Percentiles rank a stretch among this genome's conserved stretches.
Conservation (phyloP, 1,140 invertebrate species). For the Hetaerina americana region DNA sequence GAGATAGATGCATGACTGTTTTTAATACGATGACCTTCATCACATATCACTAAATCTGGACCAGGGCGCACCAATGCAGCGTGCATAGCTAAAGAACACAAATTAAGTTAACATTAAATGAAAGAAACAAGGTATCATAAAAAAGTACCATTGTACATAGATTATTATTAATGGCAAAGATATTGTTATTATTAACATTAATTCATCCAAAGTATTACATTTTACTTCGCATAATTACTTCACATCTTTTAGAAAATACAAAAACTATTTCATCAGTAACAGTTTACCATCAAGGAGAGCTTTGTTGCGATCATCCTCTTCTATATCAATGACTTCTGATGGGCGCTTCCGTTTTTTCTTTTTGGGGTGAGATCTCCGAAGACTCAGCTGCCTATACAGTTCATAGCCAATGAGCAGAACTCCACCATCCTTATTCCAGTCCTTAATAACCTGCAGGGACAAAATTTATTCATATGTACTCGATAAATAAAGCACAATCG, state of each 20-base stretch:
- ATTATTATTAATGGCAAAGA: not conserved
- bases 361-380: constrained; percentile 36
- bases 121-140: too few relatives aligned
- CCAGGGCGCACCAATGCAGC: constrained; percentile 78
- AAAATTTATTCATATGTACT: too few relatives aligned
- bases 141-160: too few relatives aligned
- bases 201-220: too few relatives aligned
- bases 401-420: constrained; percentile 97
- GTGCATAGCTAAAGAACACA: constrained; percentile 55
- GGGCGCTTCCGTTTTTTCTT: constrained; percentile 40
- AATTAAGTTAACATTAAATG: not conserved
- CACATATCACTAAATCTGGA: constrained; percentile 88
- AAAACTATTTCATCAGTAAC: not conserved
- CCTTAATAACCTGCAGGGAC: constrained; percentile 39
- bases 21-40: constrained; percentile 94
- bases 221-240: too few relatives aligned
- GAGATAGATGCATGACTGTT: constrained; percentile 90
- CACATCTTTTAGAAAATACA: too few relatives aligned
- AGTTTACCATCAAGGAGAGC: constrained; percentile 60
- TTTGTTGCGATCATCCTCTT: constrained; percentile 66
- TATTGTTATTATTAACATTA: too few relatives aligned
- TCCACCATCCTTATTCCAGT: constrained; percentile 80
- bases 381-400: constrained; percentile 76
- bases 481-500: too few relatives aligned
- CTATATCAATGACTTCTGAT: constrained; percentile 34